Evolutionary conservation across 2,113 vertebrate species (phyloP).

Genomic region (Lagopus muta): DNA sequence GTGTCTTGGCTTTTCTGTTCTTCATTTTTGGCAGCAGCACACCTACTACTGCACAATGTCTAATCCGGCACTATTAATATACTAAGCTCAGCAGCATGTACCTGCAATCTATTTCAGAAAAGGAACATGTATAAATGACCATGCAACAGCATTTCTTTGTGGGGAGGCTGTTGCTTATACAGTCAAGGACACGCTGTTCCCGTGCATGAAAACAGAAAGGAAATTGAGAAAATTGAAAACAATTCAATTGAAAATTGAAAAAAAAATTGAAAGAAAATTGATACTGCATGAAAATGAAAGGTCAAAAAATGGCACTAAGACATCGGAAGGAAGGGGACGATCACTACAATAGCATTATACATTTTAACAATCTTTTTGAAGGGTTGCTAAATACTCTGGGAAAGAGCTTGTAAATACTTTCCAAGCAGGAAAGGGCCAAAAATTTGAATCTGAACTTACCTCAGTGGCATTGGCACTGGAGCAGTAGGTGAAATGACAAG

Average conservation of each 20-base stretch:
- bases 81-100: neutral
- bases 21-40: conserved; percentile 23
- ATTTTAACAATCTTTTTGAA: neutral
- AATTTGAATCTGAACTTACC: neutral
- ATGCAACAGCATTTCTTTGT: neutral
- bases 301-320: neutral
- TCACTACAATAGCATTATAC: neutral
- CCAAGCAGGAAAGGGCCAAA: rapidly evolving
- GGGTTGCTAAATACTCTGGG: neutral
- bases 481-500: neutral
- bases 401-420: neutral
- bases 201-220: neutral
- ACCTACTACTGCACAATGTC: neutral
- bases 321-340: neutral
- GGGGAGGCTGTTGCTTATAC: neutral
- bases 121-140: neutral
- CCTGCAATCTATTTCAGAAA: neutral
- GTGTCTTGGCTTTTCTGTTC: conserved; percentile 4
- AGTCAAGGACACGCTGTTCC: neutral
- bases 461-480: neutral
- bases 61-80: neutral
- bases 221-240: neutral
- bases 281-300: neutral
- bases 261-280: neutral
- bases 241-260: neutral